Evolutionary conservation across 2,797 vertebrate species (phyloP), one percentile per base, ranked within the genome.

Genomic region (Sarcoramphus papa): DNA sequence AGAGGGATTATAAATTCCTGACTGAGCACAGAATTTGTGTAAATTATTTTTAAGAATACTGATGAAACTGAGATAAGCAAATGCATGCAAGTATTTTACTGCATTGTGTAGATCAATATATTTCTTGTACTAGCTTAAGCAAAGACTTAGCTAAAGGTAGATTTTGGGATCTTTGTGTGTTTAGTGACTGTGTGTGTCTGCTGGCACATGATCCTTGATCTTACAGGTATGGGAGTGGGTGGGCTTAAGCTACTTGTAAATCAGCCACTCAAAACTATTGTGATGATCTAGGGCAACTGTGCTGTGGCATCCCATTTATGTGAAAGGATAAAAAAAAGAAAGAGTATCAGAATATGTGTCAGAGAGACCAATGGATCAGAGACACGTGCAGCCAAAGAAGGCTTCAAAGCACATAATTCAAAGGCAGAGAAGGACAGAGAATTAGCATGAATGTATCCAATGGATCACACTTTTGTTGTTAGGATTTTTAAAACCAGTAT

Each of bases 1-100:
- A 89, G 56, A 92, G 8, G 28, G 43, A 82, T 76, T 90, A 92
- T 87, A 75, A 90, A 92, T 85, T 94, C 76, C 50, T 91, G 54
- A 80, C 56, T 80, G 75, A 85, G 35, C 16, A 88, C n/a, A 73
- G 65, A 73, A 82, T 89, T 85, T 78, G 43, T 47, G 47, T 57
- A 79, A 77, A 88, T 69, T 92, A 81, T 73, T 91, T 88, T 93
- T 37, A 92, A 93, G 88, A 84, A 82, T 73, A 69, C 43, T 67
- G 43, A 65, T n/a, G 53, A 73, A 93, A 85, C 48, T 63, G 27
- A 37, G 54, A 62, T 45, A 92, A 88, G 63, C 10, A 75, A 81
- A 82, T 64, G 15, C 24, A 43, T 75, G 5, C 27, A 43, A 33
- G 43, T 86, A 69, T 93, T 85, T 85, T 75, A 78, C 40, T 59